Base-by-base conservation (phyloP, 2,888 invertebrate genomes). In the Torymus texanus region DNA sequence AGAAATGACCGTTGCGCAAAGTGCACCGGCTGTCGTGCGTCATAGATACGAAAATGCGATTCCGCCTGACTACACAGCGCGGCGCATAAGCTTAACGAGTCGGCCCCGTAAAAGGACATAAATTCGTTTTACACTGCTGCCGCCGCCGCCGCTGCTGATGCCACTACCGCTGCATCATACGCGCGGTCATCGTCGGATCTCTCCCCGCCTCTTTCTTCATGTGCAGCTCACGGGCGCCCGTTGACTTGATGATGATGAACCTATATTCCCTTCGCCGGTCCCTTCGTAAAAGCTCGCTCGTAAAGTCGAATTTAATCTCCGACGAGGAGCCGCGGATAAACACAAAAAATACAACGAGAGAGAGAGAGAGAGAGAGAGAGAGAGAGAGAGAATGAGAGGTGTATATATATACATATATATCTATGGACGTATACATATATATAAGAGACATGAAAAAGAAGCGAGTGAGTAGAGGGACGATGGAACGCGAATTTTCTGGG, bases 231-330 rank as follows among this genome's bases (percentile, higher is more conserved):
- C 51, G 18, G 78, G 83, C 83, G 77, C 81, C 79, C 51, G 50
- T 67, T 51, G 85, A 85, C 85, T 87, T 88, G 88, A 89, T 88
- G 88, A 89, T 88, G 88, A 89, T 88, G 88, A 89, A 89, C 88
- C 88, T 87, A 85, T 83, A 83, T 84, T 76, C 80, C 83, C 82
- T 78, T 41, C 8, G 8, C 8, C 41, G 41, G 77, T 82, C 76
- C 79, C 73, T 82, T 83, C 84, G 84, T 84, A 86, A 84, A 86
- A 87, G 85, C 84, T 86, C 82, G 86, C 87, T 88, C 88, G 87
- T 88, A 88, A 88, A 88, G 85, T 88, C 86, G 85, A 86, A 86
- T 87, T 88, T 88, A 87, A 89, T 88, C 85, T 85, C 83, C 75
- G 78, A 51, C 66, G 65, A 53, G 63, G 53, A 50, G n/a, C 53